A percentile compares a stretch with the other conserved stretches of the same genome.
These are phyloP conservation scores for Heliconius hermathena DNA, from an alignment of 1,140 invertebrate species.

Conservation along the genomic window DNA sequence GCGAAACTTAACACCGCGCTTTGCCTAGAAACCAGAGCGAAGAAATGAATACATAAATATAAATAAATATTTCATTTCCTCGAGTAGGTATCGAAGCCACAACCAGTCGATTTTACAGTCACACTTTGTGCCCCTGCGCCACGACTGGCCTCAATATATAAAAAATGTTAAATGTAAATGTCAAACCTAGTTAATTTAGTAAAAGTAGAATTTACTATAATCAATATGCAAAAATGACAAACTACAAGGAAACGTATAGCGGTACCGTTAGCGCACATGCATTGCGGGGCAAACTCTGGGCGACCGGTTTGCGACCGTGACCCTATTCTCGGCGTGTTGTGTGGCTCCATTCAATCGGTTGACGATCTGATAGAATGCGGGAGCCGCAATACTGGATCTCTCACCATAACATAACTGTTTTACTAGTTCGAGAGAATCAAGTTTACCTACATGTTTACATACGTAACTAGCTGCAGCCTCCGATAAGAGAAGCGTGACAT, in stretches of 20 bases:
- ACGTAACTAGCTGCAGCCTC: constrained; percentile 29
- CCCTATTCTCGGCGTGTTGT: constrained; percentile 66
- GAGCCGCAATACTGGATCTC: constrained; percentile 47
- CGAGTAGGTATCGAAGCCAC: no score
- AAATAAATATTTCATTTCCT: no score
- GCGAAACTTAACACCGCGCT: no score
- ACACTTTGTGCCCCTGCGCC: no score
- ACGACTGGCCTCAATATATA: no score
- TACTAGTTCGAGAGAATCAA: constrained; percentile 33
- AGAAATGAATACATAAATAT: no score
- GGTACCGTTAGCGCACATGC: constrained; percentile 63
- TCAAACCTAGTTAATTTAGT: no score
- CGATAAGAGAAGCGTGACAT: constrained; percentile 35
- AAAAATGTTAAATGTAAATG: no score
- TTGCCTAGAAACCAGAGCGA: no score
- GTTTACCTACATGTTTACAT: constrained; percentile 31
- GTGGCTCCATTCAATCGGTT: constrained; percentile 57
- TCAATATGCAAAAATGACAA: constrained; percentile 35
- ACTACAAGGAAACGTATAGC: constrained; percentile 48
- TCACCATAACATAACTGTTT: constrained; percentile 46
- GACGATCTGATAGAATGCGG: constrained; percentile 60
- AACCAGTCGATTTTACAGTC: no score
- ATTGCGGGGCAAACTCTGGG: constrained; percentile 51
- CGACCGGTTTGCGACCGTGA: constrained; percentile 72
- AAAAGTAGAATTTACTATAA: background rate